Percentiles rank a stretch among this genome's conserved stretches.
These are phyloP conservation scores for Podarcis raffonei DNA, from an alignment of 2,113 vertebrate genomes.

Conservation along the genomic window DNA sequence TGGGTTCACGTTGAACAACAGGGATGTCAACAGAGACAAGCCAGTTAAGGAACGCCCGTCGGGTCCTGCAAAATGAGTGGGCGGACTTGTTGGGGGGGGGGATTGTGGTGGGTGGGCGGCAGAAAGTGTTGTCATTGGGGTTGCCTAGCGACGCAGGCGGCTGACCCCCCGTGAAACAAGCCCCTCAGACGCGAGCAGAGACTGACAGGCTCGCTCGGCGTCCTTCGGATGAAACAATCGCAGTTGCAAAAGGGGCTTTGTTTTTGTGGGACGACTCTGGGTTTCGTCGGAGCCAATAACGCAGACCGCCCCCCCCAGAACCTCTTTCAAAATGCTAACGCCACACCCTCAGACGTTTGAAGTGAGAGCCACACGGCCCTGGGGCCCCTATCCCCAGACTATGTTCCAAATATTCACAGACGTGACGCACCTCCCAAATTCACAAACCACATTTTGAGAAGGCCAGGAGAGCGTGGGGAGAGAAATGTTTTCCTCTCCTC, in stretches of 20 bases:
- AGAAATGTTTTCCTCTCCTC: no score
- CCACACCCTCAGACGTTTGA: neutral
- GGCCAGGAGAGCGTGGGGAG: no score
- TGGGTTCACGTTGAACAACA: conserved; percentile 9
- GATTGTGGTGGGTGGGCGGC: conserved; percentile 12
- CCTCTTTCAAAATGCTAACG: neutral
- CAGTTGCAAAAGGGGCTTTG: neutral
- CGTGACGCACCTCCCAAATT: no score
- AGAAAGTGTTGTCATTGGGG: neutral
- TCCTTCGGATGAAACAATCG: neutral
- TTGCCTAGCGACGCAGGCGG: conserved; percentile 17
- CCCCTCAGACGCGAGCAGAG: neutral
- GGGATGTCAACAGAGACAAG: neutral
- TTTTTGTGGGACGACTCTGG: neutral
- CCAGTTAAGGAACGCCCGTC: neutral
- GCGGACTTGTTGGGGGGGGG: neutral
- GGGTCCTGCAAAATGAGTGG: neutral
- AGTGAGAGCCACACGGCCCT: neutral
- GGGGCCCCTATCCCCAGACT: no score
- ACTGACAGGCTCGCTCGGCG: neutral
- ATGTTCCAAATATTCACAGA: no score
- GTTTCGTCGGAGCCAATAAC: neutral
- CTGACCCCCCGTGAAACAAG: conserved; percentile 30
- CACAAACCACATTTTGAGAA: no score
- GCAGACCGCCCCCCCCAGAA: neutral